Evolutionary conservation across 2,113 vertebrate genomes (phyloP), one percentile per base, ranked within the genome.

Genomic region (Peromyscus maniculatus): DNA sequence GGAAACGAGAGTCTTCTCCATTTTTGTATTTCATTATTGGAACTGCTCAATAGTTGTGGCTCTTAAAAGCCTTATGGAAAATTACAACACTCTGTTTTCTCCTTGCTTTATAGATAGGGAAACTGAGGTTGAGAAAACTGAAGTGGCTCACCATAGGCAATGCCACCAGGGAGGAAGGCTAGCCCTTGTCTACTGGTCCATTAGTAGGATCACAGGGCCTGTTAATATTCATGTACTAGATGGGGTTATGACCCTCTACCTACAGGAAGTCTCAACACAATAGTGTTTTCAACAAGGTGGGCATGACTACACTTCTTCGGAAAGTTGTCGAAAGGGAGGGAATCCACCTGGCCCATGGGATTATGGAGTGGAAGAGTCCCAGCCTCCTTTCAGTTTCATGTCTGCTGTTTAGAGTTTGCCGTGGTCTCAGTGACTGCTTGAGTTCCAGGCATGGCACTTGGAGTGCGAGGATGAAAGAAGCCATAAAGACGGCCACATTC

Each of bases 11-110:
- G 66, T 89, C 39, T 49, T 93, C 57, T 72, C 46, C 26, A 12
- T 62, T 80, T 95, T 28, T 79, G 19, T 52, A 80, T 93, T 95
- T 95, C n/a, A 80, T 88, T 77, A 10, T 90, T 39, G 43, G 36
- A 93, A 80, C 28, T 67, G 57, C 26, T 31, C 72, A 31, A 24
- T 62, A 74, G 36, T 84, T 13, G 1, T 84, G 43, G 66, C 49
- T 94, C 28, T 55, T 28, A 26, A 79, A 96, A 96, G 49, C 28
- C 52, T 79, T 93, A 69, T 12, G 64, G 49, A 55, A 52, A 66
- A 66, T 43, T 52, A 33, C 17, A 69, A 9, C 36, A 69, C 13
- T 28, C 2, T 2, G 22, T 72, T 90, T 72, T 62, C 52, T 84
- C 52, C 17, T 67, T 17, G 0, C 59, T 93, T 89, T 57, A 78